Conservation (phyloP, 2,113 vertebrate species). For the Mola mola region DNA sequence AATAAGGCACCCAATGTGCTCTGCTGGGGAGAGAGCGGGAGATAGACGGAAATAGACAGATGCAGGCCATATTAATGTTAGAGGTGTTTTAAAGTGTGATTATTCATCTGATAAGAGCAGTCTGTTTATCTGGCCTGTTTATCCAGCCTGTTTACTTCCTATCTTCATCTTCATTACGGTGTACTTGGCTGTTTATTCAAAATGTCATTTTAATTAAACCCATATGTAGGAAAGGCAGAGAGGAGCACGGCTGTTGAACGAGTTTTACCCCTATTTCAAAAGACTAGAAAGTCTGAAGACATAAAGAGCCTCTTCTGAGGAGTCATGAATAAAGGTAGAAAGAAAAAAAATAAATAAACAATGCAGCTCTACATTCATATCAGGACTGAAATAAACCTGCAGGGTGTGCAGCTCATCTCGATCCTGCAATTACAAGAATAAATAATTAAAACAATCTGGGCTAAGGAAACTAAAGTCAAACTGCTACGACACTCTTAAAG, state of each 20-base stretch:
- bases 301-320: constrained; percentile 21
- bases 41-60: background rate
- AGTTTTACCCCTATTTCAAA: constrained; percentile 9
- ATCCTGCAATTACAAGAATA: constrained; percentile 34
- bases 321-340: constrained; percentile 40
- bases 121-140: too few relatives aligned
- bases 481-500: background rate
- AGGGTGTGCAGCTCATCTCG: constrained; percentile 31
- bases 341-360: background rate
- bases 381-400: constrained; percentile 8
- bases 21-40: too few relatives aligned
- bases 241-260: constrained; percentile 26
- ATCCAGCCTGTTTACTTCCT: constrained; percentile 42
- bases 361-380: constrained; percentile 50
- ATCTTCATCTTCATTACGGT: constrained; percentile 65
- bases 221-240: constrained; percentile 48
- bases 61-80: background rate
- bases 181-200: constrained; percentile 67
- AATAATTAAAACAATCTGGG: constrained; percentile 1
- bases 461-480: background rate
- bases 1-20: too few relatives aligned
- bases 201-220: constrained; percentile 77
- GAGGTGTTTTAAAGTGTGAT: constrained; percentile 41
- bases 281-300: constrained; percentile 1
- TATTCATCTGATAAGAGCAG: constrained; percentile 51